Evolutionary conservation across 2,888 invertebrate genomes (phyloP).

Genomic region (Incurvaria masculella): DNA sequence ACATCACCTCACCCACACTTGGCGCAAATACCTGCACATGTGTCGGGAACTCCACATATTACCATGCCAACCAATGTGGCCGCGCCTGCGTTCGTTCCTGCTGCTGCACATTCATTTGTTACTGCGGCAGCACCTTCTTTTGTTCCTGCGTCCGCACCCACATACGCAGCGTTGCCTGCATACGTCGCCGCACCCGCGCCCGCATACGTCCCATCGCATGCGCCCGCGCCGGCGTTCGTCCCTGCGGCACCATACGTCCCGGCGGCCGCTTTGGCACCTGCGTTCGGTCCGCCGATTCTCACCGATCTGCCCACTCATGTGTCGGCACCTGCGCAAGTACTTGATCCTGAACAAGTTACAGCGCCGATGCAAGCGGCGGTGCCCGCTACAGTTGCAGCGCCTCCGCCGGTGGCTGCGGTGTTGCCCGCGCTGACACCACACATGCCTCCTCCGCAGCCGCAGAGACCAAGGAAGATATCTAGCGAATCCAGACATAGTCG

Average conservation of each 20-base stretch:
- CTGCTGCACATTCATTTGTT: background rate
- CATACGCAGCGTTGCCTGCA: conserved; percentile 11
- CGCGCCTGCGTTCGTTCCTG: background rate
- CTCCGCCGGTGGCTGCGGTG: conserved; percentile 14
- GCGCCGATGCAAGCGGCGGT: conserved; percentile 17
- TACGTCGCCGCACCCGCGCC: conserved; percentile 1
- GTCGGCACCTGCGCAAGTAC: no score
- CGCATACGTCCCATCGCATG: background rate
- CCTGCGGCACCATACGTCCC: no score
- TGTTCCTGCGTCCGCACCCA: conserved; percentile 7
- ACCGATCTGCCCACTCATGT: no score
- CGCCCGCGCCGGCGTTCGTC: conserved; percentile 6
- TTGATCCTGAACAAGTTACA: conserved; percentile 13
- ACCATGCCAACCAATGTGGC: background rate
- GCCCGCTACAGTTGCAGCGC: conserved; percentile 15
- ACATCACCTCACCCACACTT: no score
- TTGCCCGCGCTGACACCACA: conserved; percentile 22
- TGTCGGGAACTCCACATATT: background rate
- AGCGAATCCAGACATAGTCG: background rate
- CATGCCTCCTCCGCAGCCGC: conserved; percentile 26
- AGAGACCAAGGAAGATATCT: conserved; percentile 27
- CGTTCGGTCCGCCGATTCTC: conserved; percentile 16
- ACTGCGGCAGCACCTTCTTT: conserved; percentile 6
- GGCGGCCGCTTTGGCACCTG: conserved; percentile 13
- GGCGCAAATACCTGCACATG: background rate